phyloP scores from a whole-genome alignment of 2,888 invertebrate species.

The Mayetiola destructor region DNA sequence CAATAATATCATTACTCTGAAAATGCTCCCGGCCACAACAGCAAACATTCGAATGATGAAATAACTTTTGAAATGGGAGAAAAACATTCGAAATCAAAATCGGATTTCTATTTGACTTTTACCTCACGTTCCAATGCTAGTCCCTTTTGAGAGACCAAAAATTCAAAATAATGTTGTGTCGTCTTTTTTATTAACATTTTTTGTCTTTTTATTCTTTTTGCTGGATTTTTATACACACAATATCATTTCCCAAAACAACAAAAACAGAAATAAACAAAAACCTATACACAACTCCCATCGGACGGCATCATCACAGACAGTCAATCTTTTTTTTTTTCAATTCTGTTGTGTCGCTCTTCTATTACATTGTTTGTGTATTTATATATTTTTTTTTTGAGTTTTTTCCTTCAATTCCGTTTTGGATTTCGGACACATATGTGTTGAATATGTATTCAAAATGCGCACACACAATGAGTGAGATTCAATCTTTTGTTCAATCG shows the following conservation, averaged over 20 bases:
- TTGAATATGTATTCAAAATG: background rate
- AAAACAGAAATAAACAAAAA: background rate
- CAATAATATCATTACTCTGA: too few relatives aligned
- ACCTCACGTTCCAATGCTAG: slow-evolving; percentile 9
- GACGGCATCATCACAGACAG: slow-evolving; percentile 9
- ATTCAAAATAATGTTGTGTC: too few relatives aligned
- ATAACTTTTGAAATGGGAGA: background rate
- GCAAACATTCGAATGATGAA: background rate
- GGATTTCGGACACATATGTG: background rate
- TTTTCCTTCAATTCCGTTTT: too few relatives aligned
- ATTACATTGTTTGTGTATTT: too few relatives aligned
- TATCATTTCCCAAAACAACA: background rate
- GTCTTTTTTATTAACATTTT: background rate
- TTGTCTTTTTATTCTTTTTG: background rate
- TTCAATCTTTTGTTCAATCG: background rate
- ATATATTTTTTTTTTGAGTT: background rate
- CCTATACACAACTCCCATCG: background rate
- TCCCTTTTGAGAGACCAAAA: too few relatives aligned
- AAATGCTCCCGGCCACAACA: too few relatives aligned
- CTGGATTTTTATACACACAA: too few relatives aligned
- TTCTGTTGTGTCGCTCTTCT: background rate
- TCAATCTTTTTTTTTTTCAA: slow-evolving; percentile 2
- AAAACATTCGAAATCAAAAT: background rate
- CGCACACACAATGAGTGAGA: background rate
- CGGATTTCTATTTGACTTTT: background rate